Base-by-base conservation (phyloP, 2,888 invertebrate genomes). In the Ommatoiulus sabulosus region DNA sequence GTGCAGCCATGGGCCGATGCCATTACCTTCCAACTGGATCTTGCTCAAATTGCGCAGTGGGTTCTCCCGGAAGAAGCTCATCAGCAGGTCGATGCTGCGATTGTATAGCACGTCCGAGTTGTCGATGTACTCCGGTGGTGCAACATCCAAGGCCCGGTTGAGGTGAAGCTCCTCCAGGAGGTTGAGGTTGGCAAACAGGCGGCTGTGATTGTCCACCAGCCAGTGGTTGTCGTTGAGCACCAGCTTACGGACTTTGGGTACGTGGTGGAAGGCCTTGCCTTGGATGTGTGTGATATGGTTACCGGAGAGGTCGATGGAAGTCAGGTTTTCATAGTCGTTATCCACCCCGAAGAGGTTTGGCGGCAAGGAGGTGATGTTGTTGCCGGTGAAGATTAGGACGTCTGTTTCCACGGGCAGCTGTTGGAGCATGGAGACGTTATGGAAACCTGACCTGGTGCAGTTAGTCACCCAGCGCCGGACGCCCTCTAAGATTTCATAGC, bases 251-350 rank as follows among this genome's bases (percentile, higher is more conserved):
- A 96, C 96, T 90, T 94, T 94, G 87, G 94, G 94, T 0, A 96
- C 96, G 91, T 95, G 95, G 91, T 96, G 96, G 91, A 95, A 96
- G 0, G 95, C 93, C 92, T 96, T 96, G 1, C 96, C 96, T 89
- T 94, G 94, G 86, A 96, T 96, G 90, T 95, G 95, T 85, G 94
- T 92, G 84, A 96, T 96, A 20, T 94, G 94, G 92, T 96, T 96
- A 91, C 94, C 95, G 90, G 95, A 95, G 95, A 96, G 95, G 91
- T 96, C 96, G 84, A 96, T 95, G 5, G 95, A 94, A 90, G 94
- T 94, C 86, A 96, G 92, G 85, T 94, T 93, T 44, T 93, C 94
- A 89, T 95, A 94, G 87, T 94, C 93, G 89, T 94, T 94, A 46
- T 94, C 93, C 57, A 94, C 94, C 0, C 96, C 96, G 91, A 96